Evolutionary conservation across 2,888 invertebrate genomes (phyloP).

Genomic region (Merodon equestris): DNA sequence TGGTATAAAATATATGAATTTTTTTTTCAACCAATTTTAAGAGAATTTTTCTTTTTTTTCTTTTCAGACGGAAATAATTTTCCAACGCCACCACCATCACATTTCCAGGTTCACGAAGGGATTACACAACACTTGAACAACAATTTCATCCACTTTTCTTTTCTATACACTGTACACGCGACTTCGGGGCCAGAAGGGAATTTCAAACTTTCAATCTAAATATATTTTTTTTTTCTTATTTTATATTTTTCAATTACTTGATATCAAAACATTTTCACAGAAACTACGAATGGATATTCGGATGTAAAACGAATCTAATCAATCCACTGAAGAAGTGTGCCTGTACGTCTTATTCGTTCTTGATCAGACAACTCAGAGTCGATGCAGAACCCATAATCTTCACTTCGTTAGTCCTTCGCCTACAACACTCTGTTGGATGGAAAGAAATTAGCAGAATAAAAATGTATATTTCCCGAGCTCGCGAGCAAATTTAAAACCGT

Average conservation of each 20-base stretch:
- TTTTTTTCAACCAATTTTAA: neutral
- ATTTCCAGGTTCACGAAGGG: slow-evolving; percentile 49
- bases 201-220: neutral
- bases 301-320: neutral
- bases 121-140: slow-evolving; percentile 68
- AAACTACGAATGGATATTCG: too few relatives aligned
- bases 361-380: slow-evolving; percentile 17
- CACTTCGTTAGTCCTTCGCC: slow-evolving; percentile 44
- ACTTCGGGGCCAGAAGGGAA: slow-evolving; percentile 38
- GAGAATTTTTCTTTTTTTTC: neutral
- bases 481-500: slow-evolving; percentile 69
- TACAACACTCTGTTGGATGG: too few relatives aligned
- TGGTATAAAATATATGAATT: slow-evolving; percentile 15
- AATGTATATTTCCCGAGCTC: slow-evolving; percentile 19
- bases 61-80: slow-evolving; percentile 17
- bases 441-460: neutral
- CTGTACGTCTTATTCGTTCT: slow-evolving; percentile 28
- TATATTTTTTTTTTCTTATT: slow-evolving; percentile 2
- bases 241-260: neutral
- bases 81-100: slow-evolving; percentile 35
- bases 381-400: slow-evolving; percentile 45
- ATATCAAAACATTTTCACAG: slow-evolving; percentile 5
- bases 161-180: slow-evolving; percentile 20
- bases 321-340: slow-evolving; percentile 28
- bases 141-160: slow-evolving; percentile 28